A percentile compares a stretch with the other conserved stretches of the same genome.
Evolutionary conservation across 35 echinoderm and acorn worm genomes (phyloP).

Genomic region (Apostichopus parvimensis): DNA sequence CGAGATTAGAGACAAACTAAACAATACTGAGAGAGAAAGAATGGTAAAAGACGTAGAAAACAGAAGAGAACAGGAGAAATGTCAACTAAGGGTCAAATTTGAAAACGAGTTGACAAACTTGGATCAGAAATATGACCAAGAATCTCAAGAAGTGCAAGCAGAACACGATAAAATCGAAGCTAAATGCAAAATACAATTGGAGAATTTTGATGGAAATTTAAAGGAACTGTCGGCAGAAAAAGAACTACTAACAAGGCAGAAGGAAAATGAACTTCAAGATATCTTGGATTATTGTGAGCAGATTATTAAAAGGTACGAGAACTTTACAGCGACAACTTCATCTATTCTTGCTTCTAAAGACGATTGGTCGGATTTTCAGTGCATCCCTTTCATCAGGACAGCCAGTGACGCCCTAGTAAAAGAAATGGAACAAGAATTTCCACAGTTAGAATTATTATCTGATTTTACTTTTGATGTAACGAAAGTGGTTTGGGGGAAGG

Average conservation of each 20-base stretch:
- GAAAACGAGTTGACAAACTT: no score
- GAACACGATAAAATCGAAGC: not conserved
- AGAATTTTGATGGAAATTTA: not conserved
- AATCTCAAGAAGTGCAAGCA: no score
- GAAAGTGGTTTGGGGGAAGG: no score
- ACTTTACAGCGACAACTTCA: not conserved
- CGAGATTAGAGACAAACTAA: not conserved
- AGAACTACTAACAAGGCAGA: not conserved
- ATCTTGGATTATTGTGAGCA: not conserved
- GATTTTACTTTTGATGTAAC: not conserved
- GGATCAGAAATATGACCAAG: no score
- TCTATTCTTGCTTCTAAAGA: not conserved
- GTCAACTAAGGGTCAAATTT: not conserved
- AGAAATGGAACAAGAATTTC: not conserved
- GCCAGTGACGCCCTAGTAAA: not conserved
- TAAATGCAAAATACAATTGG: not conserved
- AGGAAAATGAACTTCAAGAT: not conserved
- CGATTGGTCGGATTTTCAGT: not conserved
- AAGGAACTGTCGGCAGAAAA: not conserved
- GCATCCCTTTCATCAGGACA: not conserved
- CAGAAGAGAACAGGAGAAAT: not conserved
- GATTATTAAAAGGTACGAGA: not conserved
- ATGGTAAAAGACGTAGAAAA: not conserved
- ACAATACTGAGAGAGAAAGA: not conserved
- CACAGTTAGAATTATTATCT: not conserved